Evolutionary conservation across 2,113 vertebrate species (phyloP).

Genomic region (Alligator mississippiensis): DNA sequence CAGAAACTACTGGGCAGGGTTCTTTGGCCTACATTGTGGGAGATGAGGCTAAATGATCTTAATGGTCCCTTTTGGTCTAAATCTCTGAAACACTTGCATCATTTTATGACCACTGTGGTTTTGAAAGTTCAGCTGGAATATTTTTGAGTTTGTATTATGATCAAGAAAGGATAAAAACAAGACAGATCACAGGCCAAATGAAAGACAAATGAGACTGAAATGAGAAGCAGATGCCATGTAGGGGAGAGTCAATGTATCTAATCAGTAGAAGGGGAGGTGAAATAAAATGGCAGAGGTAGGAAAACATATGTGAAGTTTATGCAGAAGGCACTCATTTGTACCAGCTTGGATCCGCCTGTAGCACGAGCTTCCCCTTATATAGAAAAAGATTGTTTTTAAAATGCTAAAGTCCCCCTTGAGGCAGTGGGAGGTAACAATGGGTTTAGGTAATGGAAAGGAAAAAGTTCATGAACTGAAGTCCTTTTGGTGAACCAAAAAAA

Average conservation of each 20-base stretch:
- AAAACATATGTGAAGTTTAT: background rate
- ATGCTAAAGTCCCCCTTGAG: background rate
- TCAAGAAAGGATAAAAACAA: background rate
- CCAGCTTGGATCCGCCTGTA: background rate
- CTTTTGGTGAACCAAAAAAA: background rate
- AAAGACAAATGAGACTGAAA: background rate
- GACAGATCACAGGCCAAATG: background rate
- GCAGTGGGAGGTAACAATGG: background rate
- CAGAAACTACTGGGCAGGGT: background rate
- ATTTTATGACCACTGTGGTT: background rate
- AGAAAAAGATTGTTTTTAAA: background rate
- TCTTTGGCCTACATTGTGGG: background rate
- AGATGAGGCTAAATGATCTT: background rate
- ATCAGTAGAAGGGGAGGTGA: background rate
- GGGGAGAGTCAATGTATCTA: background rate
- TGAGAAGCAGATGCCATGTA: background rate
- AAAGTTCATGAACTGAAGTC: background rate
- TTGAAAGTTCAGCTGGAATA: background rate
- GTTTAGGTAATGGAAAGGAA: background rate
- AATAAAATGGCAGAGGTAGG: background rate
- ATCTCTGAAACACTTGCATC: background rate
- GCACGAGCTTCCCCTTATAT: background rate
- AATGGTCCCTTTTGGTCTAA: background rate
- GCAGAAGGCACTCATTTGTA: background rate
- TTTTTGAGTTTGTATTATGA: background rate